Conservation (phyloP, 2,888 invertebrate species). For the Aleiodes leptofemur region DNA sequence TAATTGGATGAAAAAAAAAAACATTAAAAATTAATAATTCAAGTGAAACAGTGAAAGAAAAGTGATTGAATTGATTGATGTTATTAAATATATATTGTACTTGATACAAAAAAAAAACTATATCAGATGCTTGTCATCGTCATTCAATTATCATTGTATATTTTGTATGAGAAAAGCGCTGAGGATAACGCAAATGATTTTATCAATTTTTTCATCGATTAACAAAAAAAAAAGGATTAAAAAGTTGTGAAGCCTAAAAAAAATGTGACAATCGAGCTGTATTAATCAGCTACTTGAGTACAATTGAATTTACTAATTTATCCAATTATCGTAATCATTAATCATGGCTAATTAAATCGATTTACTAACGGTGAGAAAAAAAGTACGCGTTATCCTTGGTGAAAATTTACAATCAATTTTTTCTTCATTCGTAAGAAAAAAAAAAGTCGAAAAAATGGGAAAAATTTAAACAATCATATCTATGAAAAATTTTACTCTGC, state of each 20-base stretch:
- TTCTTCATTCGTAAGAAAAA: neutral
- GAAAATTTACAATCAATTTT: neutral
- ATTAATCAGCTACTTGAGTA: constrained; percentile 22
- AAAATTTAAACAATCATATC: constrained; percentile 30
- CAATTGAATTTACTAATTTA: constrained; percentile 11
- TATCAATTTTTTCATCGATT: too few relatives aligned
- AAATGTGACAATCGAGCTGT: constrained; percentile 44
- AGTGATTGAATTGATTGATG: constrained; percentile 48
- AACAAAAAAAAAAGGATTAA: too few relatives aligned
- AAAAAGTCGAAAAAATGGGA: neutral
- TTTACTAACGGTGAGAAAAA: neutral
- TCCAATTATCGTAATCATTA: constrained; percentile 17
- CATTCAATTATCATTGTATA: neutral
- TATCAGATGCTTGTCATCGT: constrained; percentile 18
- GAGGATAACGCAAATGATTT: constrained; percentile 28
- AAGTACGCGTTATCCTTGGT: constrained; percentile 39
- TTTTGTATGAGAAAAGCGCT: neutral
- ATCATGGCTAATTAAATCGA: too few relatives aligned
- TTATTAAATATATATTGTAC: constrained; percentile 51
- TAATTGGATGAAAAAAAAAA: constrained; percentile 31
- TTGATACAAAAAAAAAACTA: constrained; percentile 41
- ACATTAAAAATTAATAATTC: constrained; percentile 42
- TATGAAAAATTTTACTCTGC: constrained; percentile 30
- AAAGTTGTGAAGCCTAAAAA: neutral
- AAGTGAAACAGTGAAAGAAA: constrained; percentile 46